Conservation (phyloP, 2,797 vertebrate genomes). For the Acanthopagrus latus region DNA sequence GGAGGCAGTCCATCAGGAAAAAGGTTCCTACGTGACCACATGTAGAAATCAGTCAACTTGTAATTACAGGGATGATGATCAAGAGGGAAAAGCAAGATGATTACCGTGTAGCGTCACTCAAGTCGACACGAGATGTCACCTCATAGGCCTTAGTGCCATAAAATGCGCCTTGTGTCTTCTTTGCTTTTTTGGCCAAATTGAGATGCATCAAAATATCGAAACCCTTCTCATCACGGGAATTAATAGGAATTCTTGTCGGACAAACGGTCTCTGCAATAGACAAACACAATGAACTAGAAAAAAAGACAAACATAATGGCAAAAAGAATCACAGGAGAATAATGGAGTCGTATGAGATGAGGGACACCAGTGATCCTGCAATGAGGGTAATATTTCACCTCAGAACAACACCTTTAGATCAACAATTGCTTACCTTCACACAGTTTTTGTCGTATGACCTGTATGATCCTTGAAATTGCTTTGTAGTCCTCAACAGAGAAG, state of each 20-base stretch:
- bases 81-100: background rate
- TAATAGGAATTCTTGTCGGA: conserved; percentile 91
- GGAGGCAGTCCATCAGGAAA: conserved; percentile 98
- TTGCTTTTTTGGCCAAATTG: conserved; percentile 94
- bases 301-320: background rate
- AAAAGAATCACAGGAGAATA: background rate
- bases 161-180: conserved; percentile 91
- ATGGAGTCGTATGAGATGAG: background rate
- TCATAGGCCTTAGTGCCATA: conserved; percentile 92
- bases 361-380: background rate
- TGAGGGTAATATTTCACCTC: conserved; percentile 15
- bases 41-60: conserved; percentile 12
- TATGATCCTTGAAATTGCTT: conserved; percentile 96
- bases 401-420: background rate
- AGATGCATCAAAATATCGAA: conserved; percentile 96
- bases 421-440: conserved; percentile 92
- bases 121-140: conserved; percentile 90
- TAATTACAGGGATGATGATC: background rate
- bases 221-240: conserved; percentile 95
- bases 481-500: conserved; percentile 97
- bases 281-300: conserved; percentile 23
- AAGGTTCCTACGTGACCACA: conserved; percentile 84
- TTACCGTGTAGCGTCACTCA: conserved; percentile 94
- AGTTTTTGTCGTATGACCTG: conserved; percentile 98
- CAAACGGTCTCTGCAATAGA: conserved; percentile 93